phyloP scores from a whole-genome alignment of 2,113 vertebrate genomes.

The Serilophus lunatus region DNA sequence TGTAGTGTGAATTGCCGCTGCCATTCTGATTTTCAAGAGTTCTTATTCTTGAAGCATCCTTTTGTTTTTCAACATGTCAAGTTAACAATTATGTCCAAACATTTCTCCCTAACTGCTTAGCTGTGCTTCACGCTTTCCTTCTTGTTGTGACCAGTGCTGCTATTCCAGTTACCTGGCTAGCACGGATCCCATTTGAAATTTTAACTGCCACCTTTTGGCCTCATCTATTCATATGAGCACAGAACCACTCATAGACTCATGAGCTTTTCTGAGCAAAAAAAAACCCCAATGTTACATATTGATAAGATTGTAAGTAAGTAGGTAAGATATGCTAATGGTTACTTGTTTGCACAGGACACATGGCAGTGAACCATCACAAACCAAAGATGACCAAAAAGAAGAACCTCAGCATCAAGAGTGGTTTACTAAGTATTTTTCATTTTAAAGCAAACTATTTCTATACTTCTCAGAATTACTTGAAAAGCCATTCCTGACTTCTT shows the following conservation, averaged over 20 bases:
- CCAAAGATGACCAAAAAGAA: constrained; percentile 76
- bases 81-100: background rate
- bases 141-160: background rate
- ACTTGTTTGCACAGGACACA: constrained; percentile 75
- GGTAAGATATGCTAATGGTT: background rate
- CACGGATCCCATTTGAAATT: background rate
- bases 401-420: constrained; percentile 86
- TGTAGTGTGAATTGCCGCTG: background rate
- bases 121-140: background rate
- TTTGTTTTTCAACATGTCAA: background rate
- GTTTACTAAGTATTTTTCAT: constrained; percentile 98
- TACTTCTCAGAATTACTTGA: background rate
- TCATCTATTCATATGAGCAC: background rate
- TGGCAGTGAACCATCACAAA: constrained; percentile 73
- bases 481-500: background rate
- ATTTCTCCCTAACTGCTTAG: background rate
- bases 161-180: background rate
- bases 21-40: background rate
- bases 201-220: background rate
- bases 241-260: background rate
- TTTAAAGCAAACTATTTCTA: constrained; percentile 64
- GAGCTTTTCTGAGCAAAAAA: background rate
- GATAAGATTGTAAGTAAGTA: background rate
- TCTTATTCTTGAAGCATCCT: background rate
- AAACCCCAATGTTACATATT: background rate